Percentiles rank a stretch among this genome's conserved stretches.
Evolutionary conservation across 2,888 invertebrate genomes (phyloP).

Genomic region (Galeopsomyia nigrocyanea): DNA sequence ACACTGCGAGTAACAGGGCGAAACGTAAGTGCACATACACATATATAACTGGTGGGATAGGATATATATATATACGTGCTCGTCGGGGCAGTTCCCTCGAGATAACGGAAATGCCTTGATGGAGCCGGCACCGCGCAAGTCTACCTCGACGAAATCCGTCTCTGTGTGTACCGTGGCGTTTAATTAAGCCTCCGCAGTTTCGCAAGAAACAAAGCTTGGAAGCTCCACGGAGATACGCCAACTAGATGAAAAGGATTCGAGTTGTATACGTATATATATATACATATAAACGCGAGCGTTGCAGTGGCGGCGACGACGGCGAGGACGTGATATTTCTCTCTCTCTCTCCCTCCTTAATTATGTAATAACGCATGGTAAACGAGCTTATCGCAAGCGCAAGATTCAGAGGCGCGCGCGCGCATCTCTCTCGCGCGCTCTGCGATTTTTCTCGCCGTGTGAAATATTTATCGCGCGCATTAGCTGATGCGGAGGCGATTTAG

Average conservation of each 20-base stretch:
- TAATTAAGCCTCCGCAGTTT: constrained; percentile 37
- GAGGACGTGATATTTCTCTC: constrained; percentile 40
- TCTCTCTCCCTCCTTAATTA: constrained; percentile 39
- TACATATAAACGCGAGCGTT: no score
- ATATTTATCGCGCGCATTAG: constrained; percentile 39
- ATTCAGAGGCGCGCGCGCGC: constrained; percentile 5
- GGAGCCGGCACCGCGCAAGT: constrained; percentile 21
- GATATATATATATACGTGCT: neutral
- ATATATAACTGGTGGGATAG: constrained; percentile 20
- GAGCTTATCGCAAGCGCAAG: constrained; percentile 42
- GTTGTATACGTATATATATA: no score
- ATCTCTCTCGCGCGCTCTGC: neutral
- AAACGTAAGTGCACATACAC: constrained; percentile 5
- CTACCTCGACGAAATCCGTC: constrained; percentile 46
- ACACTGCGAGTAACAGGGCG: constrained; percentile 7
- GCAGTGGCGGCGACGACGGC: neutral
- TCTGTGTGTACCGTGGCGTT: constrained; percentile 18
- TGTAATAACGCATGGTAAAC: constrained; percentile 47
- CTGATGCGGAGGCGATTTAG: constrained; percentile 22
- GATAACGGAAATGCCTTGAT: constrained; percentile 51
- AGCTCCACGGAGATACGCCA: neutral
- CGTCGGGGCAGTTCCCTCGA: constrained; percentile 45
- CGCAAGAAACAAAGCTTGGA: constrained; percentile 46
- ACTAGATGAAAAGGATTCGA: neutral
- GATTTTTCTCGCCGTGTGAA: constrained; percentile 10